Base-by-base conservation (phyloP, 2,113 vertebrate genomes). In the Salvelinus fontinalis region DNA sequence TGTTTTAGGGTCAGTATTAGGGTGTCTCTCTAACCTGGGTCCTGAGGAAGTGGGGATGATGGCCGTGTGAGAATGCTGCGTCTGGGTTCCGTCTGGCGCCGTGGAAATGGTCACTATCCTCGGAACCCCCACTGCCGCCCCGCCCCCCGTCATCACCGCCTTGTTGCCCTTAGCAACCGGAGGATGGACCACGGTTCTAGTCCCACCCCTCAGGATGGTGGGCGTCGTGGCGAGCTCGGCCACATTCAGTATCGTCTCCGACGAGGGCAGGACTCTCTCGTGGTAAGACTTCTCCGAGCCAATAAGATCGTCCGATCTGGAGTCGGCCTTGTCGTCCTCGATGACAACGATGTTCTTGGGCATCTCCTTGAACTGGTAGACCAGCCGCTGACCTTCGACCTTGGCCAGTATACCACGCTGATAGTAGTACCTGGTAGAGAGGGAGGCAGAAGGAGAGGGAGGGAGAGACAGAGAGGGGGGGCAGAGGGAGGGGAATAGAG, bases 351-450 rank as follows among this genome's bases (percentile, higher is more conserved):
- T 97, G 83, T 99, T 97, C 90, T 99, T 99, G 83, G 98, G 98
- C 97, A 99, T 99, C 79, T 99, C 97, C 79, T 99, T 99, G 82
- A 99, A 99, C 89, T 99, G 97, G 88, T 99, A 99, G 0, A 98
- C 98, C 79, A 99, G 93, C 80, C 97, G 94, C 90, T 99, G 97
- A 16, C 98, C 98, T 81, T 99, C 98, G 3, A 99, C 98, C 84
- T 99, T 99, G 24, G 98, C 97, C 14, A 99, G 95, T 87, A 99
- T 99, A 57, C 98, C 98, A 49, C 98, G 96, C 91, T 99, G 98
- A 94, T 99, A 99, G 87, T 99, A 99, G 14, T 99, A 99, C 85
- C 98, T 99, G 84, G 69, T 82, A 26, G 4, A 67, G 73, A 87
- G 87, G n/a, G 5, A 26, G 24, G 48, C 1, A 5, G 54, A n/a